Conservation (phyloP, 2,888 invertebrate species). For the Aphodius sticticus region DNA sequence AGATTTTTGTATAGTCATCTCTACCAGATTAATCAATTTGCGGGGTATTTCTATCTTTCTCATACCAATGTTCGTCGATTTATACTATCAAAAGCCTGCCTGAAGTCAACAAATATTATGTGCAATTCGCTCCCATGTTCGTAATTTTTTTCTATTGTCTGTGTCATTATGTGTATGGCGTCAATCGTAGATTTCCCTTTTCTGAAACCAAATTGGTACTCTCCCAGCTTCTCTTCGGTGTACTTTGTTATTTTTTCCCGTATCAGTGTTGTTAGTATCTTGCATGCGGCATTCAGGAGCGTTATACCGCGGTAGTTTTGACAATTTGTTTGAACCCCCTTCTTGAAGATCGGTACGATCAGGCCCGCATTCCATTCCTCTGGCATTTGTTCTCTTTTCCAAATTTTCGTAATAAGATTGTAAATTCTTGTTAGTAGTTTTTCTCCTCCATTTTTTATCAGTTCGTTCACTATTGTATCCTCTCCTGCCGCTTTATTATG, state of each 20-base stretch:
- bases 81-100: constrained; percentile 6
- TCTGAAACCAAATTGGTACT: constrained; percentile 13
- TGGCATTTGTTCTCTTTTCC: constrained; percentile 27
- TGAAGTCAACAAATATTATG: constrained; percentile 4
- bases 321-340: constrained; percentile 28
- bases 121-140: neutral
- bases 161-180: constrained; percentile 8
- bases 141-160: constrained; percentile 5
- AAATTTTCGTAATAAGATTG: constrained; percentile 24
- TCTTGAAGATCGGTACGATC: constrained; percentile 22
- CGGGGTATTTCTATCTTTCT: too few species aligned
- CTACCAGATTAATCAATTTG: too few species aligned
- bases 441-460: constrained; percentile 5
- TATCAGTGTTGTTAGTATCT: constrained; percentile 22
- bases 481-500: neutral
- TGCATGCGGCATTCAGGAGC: constrained; percentile 23
- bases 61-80: too few species aligned
- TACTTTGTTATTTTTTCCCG: neutral
- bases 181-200: constrained; percentile 7
- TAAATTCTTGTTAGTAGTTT: neutral
- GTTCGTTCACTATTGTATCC: neutral
- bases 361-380: constrained; percentile 20
- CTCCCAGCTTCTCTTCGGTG: neutral
- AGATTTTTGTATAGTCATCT: too few species aligned
- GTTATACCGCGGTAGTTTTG: constrained; percentile 30